Evolutionary conservation across 1,140 invertebrate species (phyloP), one percentile per base, ranked within the genome.

Genomic region (Dryas iulia): DNA sequence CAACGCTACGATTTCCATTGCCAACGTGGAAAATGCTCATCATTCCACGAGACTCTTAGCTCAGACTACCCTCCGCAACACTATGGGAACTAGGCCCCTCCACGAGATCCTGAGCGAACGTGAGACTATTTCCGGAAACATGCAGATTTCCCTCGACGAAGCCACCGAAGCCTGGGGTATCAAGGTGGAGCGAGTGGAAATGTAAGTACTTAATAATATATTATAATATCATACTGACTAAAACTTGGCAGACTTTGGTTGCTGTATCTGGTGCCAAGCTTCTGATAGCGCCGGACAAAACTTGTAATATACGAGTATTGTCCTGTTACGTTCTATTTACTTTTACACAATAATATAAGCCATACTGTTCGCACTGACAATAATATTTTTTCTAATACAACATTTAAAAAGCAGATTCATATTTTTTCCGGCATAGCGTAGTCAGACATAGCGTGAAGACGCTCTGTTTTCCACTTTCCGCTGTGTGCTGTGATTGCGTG

Each of bases 101-200:
- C 96, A 98, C 82, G 98, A 99, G 93, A 99, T 99, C 81, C 94
- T 99, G 23, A 97, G 97, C 81, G 98, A 99, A 84, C 94, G 98
- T 59, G 98, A 98, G 87, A 95, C 96, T 54, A 98, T 99, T 78
- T 98, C 97, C 28, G 95, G 96, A 65, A 96, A 96, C 61, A 97
- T 96, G 96, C 96, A 96, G 92, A 94, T 94, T 31, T 93, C 95
- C 5, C 90, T 99, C 53, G 98, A 98, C 86, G 97, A 98, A 86
- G 97, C 97, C 12, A 99, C 98, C 10, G 98, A 98, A 82, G 96
- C 96, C 23, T 99, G 98, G 98, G 98, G 98, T 18, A 98, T 99
- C 74, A 98, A 98, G 93, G 98, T 99, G 14, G 98, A 99, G 90
- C 93, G 98, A 72, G 98, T 99, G 52, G 98, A 98, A 94, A 97